Evolutionary conservation across 2,888 invertebrate genomes (phyloP).

Genomic region (Exocentrus adspersus): DNA sequence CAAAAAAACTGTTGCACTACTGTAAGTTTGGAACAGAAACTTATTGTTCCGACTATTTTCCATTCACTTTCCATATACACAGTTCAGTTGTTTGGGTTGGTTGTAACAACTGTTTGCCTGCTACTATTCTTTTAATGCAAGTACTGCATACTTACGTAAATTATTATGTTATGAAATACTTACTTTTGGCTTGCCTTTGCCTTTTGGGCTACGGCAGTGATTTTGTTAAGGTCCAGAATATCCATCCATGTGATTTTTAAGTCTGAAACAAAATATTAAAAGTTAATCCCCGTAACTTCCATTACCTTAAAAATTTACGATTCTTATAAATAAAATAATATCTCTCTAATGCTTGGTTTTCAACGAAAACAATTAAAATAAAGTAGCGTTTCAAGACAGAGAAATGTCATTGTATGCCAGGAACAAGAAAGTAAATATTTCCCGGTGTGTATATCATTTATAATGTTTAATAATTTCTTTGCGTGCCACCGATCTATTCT

Average conservation of each 20-base stretch:
- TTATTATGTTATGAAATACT: conserved; percentile 47
- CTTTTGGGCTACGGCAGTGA: conserved; percentile 51
- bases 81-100: too few relatives aligned
- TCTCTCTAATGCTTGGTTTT: conserved; percentile 17
- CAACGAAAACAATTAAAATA: conserved; percentile 2
- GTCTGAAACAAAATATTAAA: conserved; percentile 53
- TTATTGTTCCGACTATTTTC: too few relatives aligned
- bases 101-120: too few relatives aligned
- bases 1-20: too few relatives aligned
- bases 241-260: conserved; percentile 62
- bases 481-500: conserved; percentile 19
- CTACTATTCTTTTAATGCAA: too few relatives aligned
- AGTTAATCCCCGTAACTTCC: too few relatives aligned
- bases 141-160: too few relatives aligned
- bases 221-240: conserved; percentile 62
- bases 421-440: background rate
- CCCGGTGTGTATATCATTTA: conserved; percentile 11
- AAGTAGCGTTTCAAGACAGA: conserved; percentile 8
- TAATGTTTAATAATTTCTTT: conserved; percentile 19
- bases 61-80: too few relatives aligned
- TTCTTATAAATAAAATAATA: background rate
- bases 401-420: conserved; percentile 7
- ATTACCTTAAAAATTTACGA: too few relatives aligned
- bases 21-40: too few relatives aligned
- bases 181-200: conserved; percentile 58